Evolutionary conservation across 1,140 invertebrate species (phyloP), one percentile per base, ranked within the genome.

Genomic region (Eupeodes corollae): DNA sequence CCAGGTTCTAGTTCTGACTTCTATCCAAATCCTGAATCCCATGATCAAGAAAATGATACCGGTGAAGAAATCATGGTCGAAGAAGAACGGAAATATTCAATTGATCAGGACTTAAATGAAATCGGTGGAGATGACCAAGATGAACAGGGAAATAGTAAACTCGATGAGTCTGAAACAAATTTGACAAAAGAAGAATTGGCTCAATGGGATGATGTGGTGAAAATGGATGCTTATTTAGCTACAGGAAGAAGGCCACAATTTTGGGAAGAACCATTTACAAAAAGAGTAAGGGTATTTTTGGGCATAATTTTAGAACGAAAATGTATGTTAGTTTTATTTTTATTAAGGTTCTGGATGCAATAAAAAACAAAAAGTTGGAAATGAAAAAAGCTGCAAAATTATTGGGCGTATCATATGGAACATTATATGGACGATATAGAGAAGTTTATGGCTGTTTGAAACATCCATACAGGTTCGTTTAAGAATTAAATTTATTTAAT

Each of bases 311-410:
- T 8, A 26, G 37, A 14, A 6, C 10, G 2, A 40, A 3, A 6
- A 3, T 16, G 16, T 3, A 8, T 42, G 2, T 12, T 6, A 16
- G 21, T 8, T 30, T 15, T 18, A 6, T 21, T 21, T 44, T 44
- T 44, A 2, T 14, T n/a, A n/a, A 67, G 63, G 63, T 91, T 34
- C 87, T 92, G 83, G 87, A 91, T 63, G 84, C 86, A 13, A 89
- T 90, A 18, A 84, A 88, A 55, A 85, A 86, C 53, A 91, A 90
- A 70, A 86, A 89, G 72, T 67, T 92, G 55, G 88, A 92, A 71
- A 92, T 92, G 88, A 92, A 92, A 70, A 84, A 86, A 49, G 88
- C 86, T n/a, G 86, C 87, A 6, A 84, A 89, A 65, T 77, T 91
- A 38, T 71, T 91, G 42, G 88, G 88, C 14, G 88, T 91, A 2